These are phyloP conservation scores for Cynopterus sphinx DNA, from an alignment of 2,797 vertebrate species.

Conservation along the genomic window DNA sequence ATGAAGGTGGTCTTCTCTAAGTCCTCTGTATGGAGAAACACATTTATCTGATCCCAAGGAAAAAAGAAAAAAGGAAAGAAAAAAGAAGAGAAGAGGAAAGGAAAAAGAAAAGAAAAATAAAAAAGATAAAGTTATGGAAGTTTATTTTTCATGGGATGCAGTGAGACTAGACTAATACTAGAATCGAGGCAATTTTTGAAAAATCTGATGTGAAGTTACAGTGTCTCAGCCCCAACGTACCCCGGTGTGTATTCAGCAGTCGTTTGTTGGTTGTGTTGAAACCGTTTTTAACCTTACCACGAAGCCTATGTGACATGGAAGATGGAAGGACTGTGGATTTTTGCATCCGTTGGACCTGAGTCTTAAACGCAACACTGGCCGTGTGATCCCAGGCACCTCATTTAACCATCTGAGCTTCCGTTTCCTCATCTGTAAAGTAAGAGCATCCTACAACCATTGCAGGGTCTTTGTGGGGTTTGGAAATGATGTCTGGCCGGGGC, in stretches of 20 bases:
- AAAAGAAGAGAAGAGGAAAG: neutral
- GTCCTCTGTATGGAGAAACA: neutral
- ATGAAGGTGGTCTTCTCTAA: neutral
- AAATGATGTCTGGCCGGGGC: neutral
- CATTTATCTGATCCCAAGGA: neutral
- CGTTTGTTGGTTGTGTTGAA: neutral
- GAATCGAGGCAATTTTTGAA: neutral
- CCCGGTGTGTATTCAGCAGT: rapidly evolving
- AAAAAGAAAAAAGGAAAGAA: neutral
- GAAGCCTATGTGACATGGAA: neutral
- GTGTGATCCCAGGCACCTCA: neutral
- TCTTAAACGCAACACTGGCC: neutral
- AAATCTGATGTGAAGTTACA: neutral
- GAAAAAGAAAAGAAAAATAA: neutral
- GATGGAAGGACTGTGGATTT: neutral
- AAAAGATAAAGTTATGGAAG: neutral
- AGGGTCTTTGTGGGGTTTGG: neutral
- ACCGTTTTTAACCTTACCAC: neutral
- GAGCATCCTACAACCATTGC: neutral
- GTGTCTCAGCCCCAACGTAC: rapidly evolving
- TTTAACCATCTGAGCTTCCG: neutral
- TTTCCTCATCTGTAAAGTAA: neutral
- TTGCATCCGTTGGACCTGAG: neutral
- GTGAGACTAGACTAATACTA: neutral
- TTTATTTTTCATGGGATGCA: neutral